Percentiles rank a stretch among this genome's conserved stretches.
Evolutionary conservation across 2,113 vertebrate species (phyloP).

Genomic region (Sclerurus mexicanus): DNA sequence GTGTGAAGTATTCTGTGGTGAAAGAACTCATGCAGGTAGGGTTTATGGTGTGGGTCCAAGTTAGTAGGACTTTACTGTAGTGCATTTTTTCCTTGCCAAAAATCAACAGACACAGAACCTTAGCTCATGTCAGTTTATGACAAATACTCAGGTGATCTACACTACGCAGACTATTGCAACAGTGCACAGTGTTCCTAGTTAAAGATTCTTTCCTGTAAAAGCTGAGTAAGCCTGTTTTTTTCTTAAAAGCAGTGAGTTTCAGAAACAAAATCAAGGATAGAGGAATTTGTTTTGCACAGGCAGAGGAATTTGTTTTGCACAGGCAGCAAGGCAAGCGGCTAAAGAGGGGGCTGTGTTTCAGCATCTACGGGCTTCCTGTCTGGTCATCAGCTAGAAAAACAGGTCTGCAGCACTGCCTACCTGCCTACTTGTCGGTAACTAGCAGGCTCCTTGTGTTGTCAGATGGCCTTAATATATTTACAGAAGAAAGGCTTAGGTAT

Average conservation of each 20-base stretch:
- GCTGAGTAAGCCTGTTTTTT: constrained; percentile 28
- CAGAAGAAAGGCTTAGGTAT: constrained; percentile 30
- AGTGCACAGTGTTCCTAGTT: constrained; percentile 65
- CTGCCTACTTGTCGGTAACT: constrained; percentile 40
- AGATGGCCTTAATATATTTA: constrained; percentile 73
- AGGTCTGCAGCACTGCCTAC: constrained; percentile 15
- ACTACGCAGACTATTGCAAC: constrained; percentile 56
- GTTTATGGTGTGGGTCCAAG: constrained; percentile 33
- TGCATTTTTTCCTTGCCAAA: constrained; percentile 76
- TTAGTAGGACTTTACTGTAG: constrained; percentile 44
- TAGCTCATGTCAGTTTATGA: constrained; percentile 76
- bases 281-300: constrained; percentile 65
- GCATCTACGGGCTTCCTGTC: background rate
- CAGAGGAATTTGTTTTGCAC: constrained; percentile 65
- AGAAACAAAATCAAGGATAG: background rate
- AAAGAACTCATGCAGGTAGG: constrained; percentile 40
- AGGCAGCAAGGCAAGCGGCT: constrained; percentile 56
- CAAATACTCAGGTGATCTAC: constrained; percentile 80
- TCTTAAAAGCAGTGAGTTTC: constrained; percentile 11
- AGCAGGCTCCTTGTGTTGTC: constrained; percentile 63
- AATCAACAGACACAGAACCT: constrained; percentile 68
- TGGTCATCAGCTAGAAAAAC: background rate
- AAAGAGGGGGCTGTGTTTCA: background rate
- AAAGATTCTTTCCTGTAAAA: constrained; percentile 64
- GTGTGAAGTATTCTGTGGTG: constrained; percentile 21